Percentiles rank a stretch among this genome's conserved stretches.
Conservation (phyloP, 2,797 vertebrate species). For the Sphenopsis melanotis region DNA sequence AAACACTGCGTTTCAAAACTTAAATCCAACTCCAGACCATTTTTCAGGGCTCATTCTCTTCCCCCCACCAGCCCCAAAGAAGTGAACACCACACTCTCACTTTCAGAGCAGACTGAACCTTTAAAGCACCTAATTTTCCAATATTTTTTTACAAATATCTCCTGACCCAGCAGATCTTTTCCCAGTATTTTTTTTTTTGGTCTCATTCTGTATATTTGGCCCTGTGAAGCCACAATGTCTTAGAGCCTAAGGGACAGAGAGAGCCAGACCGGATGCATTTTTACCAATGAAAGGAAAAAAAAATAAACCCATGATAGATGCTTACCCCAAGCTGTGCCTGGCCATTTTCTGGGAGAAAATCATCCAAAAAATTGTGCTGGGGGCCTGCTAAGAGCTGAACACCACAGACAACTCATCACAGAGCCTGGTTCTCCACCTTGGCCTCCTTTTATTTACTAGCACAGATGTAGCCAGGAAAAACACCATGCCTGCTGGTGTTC, state of each 20-base stretch:
- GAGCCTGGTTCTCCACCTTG: background rate
- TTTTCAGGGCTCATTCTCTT: background rate
- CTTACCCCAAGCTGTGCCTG: background rate
- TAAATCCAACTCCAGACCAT: background rate
- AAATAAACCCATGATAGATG: background rate
- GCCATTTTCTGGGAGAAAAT: background rate
- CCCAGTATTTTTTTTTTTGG: background rate
- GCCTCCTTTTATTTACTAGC: background rate
- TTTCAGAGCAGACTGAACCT: background rate
- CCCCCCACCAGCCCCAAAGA: background rate
- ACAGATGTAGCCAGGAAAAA: constrained; percentile 7
- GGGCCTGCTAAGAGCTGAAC: background rate
- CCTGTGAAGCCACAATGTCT: background rate
- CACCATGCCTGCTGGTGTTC: background rate
- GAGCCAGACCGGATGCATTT: background rate
- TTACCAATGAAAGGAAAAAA: background rate
- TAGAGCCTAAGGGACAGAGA: background rate
- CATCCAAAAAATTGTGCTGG: background rate
- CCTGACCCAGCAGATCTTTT: background rate
- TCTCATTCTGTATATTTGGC: background rate
- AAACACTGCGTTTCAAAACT: accelerated
- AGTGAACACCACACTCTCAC: background rate
- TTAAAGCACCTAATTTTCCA: background rate
- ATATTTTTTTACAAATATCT: background rate
- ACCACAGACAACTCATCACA: background rate